These are phyloP conservation scores for Monochamus alternatus DNA, from an alignment of 2,888 invertebrate genomes.

Conservation along the genomic window DNA sequence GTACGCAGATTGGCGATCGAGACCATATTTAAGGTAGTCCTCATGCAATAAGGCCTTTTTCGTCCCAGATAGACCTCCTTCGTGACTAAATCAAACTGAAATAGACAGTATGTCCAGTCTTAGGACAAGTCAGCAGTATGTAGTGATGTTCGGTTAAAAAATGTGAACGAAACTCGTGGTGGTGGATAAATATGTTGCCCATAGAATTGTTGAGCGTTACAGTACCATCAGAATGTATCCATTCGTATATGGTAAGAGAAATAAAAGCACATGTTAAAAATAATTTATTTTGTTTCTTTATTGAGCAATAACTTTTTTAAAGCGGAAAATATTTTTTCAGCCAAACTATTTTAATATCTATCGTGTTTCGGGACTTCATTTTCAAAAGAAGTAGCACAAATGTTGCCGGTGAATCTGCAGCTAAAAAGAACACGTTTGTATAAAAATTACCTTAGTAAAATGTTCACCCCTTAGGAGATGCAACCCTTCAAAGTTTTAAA, in stretches of 20 bases:
- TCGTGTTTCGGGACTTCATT: too few species aligned
- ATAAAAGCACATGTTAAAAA: too few species aligned
- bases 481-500: too few species aligned
- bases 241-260: conserved; percentile 23
- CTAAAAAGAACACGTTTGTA: too few species aligned
- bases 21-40: background rate
- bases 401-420: too few species aligned
- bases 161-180: background rate
- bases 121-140: background rate
- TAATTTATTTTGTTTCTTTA: too few species aligned
- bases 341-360: too few species aligned
- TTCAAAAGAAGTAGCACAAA: too few species aligned
- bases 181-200: background rate
- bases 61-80: conserved; percentile 8
- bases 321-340: too few species aligned
- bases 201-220: background rate
- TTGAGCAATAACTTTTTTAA: too few species aligned
- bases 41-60: conserved; percentile 26
- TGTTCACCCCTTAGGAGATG: too few species aligned
- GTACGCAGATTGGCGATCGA: conserved; percentile 10
- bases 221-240: conserved; percentile 1
- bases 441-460: too few species aligned
- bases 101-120: background rate
- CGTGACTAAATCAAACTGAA: background rate
- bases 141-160: background rate